Percentiles rank a stretch among this genome's conserved stretches.
Evolutionary conservation across 2,888 invertebrate genomes (phyloP).

Genomic region (Ecdyonurus torrentis): DNA sequence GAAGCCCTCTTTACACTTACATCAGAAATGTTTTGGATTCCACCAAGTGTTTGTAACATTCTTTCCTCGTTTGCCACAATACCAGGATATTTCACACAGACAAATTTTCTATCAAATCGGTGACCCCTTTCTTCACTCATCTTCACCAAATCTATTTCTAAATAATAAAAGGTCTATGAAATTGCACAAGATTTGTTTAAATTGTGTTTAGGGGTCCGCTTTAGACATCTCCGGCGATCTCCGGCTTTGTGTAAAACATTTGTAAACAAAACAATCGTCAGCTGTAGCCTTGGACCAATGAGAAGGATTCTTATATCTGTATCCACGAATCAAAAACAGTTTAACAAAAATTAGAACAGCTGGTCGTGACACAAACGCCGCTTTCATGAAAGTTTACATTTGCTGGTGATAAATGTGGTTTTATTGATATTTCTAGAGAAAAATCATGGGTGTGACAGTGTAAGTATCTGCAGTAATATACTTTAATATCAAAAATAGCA

Average conservation of each 20-base stretch:
- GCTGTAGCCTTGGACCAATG: not conserved
- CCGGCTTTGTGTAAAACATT: no score
- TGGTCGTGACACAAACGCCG: not conserved
- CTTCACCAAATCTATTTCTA: no score
- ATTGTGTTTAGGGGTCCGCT: no score
- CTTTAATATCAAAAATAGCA: no score
- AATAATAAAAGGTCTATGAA: no score
- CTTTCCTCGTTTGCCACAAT: not conserved
- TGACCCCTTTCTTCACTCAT: no score
- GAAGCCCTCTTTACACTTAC: no score
- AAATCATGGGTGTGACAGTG: conserved; percentile 47
- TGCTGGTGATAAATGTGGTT: no score
- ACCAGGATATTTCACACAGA: not conserved
- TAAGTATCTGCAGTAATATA: conserved; percentile 23
- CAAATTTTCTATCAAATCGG: not conserved
- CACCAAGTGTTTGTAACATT: not conserved
- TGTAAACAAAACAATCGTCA: not conserved
- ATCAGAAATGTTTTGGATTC: not conserved
- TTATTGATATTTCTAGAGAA: no score
- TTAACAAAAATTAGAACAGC: not conserved
- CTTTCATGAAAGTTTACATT: no score
- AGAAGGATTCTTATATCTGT: not conserved
- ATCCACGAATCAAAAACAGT: not conserved
- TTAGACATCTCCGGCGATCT: no score
- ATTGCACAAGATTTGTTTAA: no score